Base-by-base conservation (phyloP, 2,888 invertebrate genomes). In the Dynastes hyllus region DNA sequence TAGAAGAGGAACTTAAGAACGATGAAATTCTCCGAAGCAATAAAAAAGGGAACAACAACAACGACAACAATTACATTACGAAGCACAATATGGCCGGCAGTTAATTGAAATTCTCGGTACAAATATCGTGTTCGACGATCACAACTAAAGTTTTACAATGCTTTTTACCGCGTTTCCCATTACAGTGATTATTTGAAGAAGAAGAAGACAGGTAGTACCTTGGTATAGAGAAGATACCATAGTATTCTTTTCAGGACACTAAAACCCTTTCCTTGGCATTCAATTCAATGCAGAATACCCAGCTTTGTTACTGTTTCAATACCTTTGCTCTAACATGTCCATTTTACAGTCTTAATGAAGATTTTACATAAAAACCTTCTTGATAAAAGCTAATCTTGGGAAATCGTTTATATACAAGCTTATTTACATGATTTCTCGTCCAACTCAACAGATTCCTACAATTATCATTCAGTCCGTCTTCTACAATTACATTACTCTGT, bases 381-480 rank as follows among this genome's bases (percentile, higher is more conserved):
- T 3, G n/a, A 53, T 16, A 53, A 16, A 2, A 53, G 16, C 13
- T 16, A 27, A 58, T 58, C 22, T 58, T 16, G n/a, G 22, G n/a
- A 2, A 22, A 22, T 22, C 16, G 22, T 58, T 8, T 1, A 58
- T 16, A 45, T 58, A 8, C 2, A 8, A 5, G 27, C 16, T 58
- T n/a, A 27, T 58, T 8, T 22, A 58, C 8, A 22, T 58, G 16
- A 27, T 16, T 58, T 16, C 16, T 58, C 22, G 55, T 22, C 22
- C 6, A 58, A 16, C 8, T 22, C 22, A 61, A 3, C 53, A 73
- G 32, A 78, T 61, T 78, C 71, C 29, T 73, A 32, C 78, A 9
- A 73, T 78, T 71, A 51, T 71, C 61, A 78, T 78, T 63, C 73
- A 78, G 71, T 70, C 40, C 55, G 45, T 40, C 58, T 13, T 22